Percentiles rank a stretch among this genome's conserved stretches.
Evolutionary conservation across 2,113 vertebrate species (phyloP).

Genomic region (Psilopsiagon aymara): DNA sequence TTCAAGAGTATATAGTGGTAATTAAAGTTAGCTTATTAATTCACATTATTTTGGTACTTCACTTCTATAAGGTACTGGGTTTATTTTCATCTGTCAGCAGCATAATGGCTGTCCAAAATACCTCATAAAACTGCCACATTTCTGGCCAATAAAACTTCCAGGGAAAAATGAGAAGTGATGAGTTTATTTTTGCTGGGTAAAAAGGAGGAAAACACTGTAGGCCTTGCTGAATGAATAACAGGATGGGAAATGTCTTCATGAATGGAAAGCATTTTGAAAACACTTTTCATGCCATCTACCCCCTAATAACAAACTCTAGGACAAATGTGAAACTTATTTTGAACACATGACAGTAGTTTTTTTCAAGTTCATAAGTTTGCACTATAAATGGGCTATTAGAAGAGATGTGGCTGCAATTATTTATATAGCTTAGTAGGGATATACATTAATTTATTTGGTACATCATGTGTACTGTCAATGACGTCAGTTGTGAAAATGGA

Average conservation of each 20-base stretch:
- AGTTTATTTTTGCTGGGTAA: not conserved
- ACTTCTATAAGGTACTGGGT: not conserved
- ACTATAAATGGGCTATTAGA: not conserved
- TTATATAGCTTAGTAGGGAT: conserved; percentile 28
- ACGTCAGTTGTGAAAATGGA: conserved; percentile 27
- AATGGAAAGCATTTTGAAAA: not conserved
- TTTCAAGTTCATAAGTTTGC: not conserved
- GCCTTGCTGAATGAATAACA: not conserved
- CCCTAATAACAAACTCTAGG: not conserved
- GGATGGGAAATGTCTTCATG: not conserved
- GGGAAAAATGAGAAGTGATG: not conserved
- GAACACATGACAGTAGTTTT: not conserved
- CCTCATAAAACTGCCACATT: not conserved
- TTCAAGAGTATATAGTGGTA: not conserved
- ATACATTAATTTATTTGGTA: conserved; percentile 34
- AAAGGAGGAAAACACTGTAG: not conserved
- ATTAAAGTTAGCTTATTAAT: not conserved
- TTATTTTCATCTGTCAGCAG: not conserved
- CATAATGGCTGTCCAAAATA: not conserved
- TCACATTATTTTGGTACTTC: not conserved
- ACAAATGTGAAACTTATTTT: not conserved
- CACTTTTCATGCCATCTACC: not conserved
- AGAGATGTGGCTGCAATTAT: conserved; percentile 15
- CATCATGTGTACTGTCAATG: conserved; percentile 18
- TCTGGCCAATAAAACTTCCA: not conserved